phyloP scores from a whole-genome alignment of 2,888 invertebrate species.

The Oscheius sp. region DNA sequence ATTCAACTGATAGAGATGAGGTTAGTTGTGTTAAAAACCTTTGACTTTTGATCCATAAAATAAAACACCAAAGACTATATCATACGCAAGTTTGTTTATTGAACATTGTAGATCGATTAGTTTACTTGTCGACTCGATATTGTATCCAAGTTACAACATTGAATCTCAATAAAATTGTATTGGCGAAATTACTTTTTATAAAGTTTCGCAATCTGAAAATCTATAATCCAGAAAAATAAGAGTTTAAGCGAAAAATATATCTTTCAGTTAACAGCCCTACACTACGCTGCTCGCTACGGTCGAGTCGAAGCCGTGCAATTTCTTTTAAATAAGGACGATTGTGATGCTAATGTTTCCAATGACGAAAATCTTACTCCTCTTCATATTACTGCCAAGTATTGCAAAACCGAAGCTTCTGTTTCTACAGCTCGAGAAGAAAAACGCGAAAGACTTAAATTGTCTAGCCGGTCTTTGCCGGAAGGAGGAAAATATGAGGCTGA shows the following conservation, averaged over 20 bases:
- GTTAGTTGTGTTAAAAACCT: neutral
- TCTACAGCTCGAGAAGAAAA: conserved; percentile 2
- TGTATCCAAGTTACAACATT: neutral
- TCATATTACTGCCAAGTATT: conserved; percentile 50
- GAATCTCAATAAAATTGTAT: neutral
- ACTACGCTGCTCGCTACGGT: conserved; percentile 49
- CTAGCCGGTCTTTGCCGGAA: neutral
- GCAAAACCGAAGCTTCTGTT: conserved; percentile 1
- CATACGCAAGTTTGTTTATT: no score
- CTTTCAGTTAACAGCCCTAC: conserved; percentile 46
- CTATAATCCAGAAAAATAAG: no score
- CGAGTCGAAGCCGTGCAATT: conserved; percentile 35
- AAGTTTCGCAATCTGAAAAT: no score
- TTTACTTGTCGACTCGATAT: no score
- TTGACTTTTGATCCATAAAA: no score
- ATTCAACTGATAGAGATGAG: neutral
- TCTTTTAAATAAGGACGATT: conserved; percentile 37
- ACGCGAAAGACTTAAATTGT: neutral
- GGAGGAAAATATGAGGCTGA: neutral
- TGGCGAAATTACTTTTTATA: neutral
- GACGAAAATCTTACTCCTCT: conserved; percentile 40
- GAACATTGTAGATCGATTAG: no score
- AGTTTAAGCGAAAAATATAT: no score
- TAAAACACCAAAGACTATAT: neutral
- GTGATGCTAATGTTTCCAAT: conserved; percentile 33